A percentile compares a stretch with the other conserved stretches of the same genome.
Conservation (phyloP, 2,797 vertebrate genomes). For the Nothura maculosa region DNA sequence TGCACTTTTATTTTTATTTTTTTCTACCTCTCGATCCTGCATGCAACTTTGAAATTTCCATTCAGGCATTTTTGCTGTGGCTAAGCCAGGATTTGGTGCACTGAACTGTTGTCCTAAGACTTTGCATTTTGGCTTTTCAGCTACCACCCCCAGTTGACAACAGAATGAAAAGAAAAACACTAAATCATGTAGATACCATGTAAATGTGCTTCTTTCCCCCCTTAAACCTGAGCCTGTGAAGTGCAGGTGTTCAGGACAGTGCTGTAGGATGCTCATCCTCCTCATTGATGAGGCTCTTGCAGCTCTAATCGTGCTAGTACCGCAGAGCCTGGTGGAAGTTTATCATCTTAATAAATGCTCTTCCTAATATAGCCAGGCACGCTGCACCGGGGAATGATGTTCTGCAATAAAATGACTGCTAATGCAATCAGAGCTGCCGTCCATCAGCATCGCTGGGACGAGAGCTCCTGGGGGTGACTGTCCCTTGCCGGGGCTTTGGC, state of each 20-base stretch:
- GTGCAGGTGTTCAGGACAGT: too few species aligned
- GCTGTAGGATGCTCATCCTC: too few species aligned
- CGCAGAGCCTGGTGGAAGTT: not conserved
- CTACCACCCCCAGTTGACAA: too few species aligned
- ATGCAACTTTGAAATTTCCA: rapidly evolving
- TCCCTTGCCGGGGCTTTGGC: not conserved
- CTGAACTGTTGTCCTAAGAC: rapidly evolving
- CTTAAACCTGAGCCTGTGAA: not conserved
- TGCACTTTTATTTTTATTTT: too few species aligned
- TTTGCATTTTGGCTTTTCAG: not conserved
- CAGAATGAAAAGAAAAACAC: not conserved
- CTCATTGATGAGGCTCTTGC: not conserved
- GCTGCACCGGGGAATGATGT: not conserved
- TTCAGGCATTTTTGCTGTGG: not conserved
- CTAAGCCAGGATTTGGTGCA: rapidly evolving
- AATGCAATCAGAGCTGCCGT: not conserved
- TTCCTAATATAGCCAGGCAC: not conserved
- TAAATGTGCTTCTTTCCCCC: not conserved
- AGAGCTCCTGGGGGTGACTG: not conserved
- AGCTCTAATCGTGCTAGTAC: not conserved
- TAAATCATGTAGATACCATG: not conserved
- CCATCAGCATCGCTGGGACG: not conserved
- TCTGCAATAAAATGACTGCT: not conserved
- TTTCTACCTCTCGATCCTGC: not conserved
- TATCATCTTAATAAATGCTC: not conserved